These are phyloP conservation scores for Chrysotoxum bicinctum DNA, from an alignment of 2,888 invertebrate genomes.

Conservation along the genomic window DNA sequence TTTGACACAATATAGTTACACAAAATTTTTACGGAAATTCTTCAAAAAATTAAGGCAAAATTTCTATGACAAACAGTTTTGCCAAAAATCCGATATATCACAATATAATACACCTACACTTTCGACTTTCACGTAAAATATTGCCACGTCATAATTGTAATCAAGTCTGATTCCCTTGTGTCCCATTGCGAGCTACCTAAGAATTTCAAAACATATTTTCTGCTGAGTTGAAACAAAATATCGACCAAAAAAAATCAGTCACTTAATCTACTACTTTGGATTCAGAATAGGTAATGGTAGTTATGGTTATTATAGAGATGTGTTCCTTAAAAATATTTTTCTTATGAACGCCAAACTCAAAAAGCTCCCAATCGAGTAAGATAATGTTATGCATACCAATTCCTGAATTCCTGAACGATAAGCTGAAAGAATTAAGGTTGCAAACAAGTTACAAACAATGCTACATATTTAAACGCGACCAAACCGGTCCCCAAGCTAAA, in stretches of 20 bases:
- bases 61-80: background rate
- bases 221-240: background rate
- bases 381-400: constrained; percentile 31
- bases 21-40: background rate
- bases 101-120: background rate
- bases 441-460: background rate
- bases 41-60: background rate
- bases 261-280: constrained; percentile 19
- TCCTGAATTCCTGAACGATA: background rate
- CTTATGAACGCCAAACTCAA: background rate
- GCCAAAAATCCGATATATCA: background rate
- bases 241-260: background rate
- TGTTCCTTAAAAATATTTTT: background rate
- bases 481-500: constrained; percentile 2
- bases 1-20: no score
- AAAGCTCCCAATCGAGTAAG: constrained; percentile 3
- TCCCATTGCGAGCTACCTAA: background rate
- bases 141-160: constrained; percentile 15
- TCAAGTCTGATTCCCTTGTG: constrained; percentile 1
- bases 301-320: constrained; percentile 12
- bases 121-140: constrained; percentile 17
- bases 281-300: constrained; percentile 8
- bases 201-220: background rate
- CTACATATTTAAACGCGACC: constrained; percentile 14
- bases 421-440: background rate